Evolutionary conservation across 2,888 invertebrate species (phyloP).

Genomic region (Lomographa bimaculata): DNA sequence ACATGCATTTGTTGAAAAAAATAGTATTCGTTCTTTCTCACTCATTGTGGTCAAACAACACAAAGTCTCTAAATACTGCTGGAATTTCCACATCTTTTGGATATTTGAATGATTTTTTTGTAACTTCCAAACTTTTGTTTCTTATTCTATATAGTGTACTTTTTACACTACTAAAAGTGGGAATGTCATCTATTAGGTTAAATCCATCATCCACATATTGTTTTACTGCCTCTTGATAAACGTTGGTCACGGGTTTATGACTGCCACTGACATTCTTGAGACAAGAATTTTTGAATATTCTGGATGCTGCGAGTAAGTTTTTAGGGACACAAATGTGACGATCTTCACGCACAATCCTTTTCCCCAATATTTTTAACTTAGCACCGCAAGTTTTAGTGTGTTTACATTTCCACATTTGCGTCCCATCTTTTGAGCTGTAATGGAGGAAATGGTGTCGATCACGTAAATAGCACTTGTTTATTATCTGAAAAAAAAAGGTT

Average conservation of each 20-base stretch:
- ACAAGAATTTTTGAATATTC: background rate
- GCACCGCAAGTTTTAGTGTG: slow-evolving; percentile 3
- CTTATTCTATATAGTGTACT: background rate
- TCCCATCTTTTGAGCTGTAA: background rate
- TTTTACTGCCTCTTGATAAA: background rate
- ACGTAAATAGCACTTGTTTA: background rate
- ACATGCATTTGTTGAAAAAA: background rate
- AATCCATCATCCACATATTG: background rate
- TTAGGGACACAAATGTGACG: background rate
- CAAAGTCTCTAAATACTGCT: background rate
- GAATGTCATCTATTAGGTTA: background rate
- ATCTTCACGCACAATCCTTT: slow-evolving; percentile 1
- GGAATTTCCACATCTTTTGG: background rate
- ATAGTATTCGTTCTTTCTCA: background rate
- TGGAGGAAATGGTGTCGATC: slow-evolving; percentile 1
- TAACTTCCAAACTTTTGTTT: background rate
- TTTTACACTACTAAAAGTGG: background rate
- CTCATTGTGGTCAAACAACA: background rate
- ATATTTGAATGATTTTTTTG: background rate
- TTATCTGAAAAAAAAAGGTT: background rate
- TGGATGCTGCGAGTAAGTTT: background rate
- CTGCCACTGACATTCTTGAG: slow-evolving; percentile 8
- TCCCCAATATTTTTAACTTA: background rate
- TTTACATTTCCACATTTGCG: slow-evolving; percentile 1
- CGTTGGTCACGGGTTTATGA: background rate